Evolutionary conservation across 2,113 vertebrate species (phyloP).

Genomic region (Uria lomvia): DNA sequence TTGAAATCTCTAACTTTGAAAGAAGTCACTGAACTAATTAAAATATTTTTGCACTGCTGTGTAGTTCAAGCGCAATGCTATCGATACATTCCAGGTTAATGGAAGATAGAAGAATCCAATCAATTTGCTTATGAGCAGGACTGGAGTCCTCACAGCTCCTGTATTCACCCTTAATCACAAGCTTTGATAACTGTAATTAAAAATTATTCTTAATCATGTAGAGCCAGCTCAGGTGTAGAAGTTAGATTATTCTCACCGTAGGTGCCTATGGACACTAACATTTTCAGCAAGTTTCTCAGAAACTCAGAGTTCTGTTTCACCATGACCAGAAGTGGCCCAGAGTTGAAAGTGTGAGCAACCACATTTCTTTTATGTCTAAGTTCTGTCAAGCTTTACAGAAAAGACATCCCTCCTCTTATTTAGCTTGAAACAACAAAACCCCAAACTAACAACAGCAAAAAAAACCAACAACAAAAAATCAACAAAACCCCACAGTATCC

Average conservation of each 20-base stretch:
- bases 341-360: not conserved
- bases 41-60: not conserved
- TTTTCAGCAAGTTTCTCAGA: not conserved
- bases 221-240: not conserved
- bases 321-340: not conserved
- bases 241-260: not conserved
- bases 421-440: not conserved
- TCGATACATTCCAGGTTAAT: not conserved
- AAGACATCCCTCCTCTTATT: not conserved
- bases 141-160: not conserved
- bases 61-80: not conserved
- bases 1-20: not conserved
- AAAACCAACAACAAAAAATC: not conserved
- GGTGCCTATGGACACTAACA: not conserved
- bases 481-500: not conserved
- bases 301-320: not conserved
- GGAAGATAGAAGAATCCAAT: not conserved
- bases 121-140: not conserved
- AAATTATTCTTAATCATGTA: not conserved
- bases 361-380: not conserved
- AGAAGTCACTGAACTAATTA: not conserved
- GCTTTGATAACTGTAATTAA: not conserved
- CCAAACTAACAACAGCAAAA: not conserved
- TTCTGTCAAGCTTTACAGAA: not conserved
- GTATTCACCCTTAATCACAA: not conserved